A percentile compares a stretch with the other conserved stretches of the same genome.
phyloP scores from a whole-genome alignment of 2,113 vertebrate genomes.

The Shinisaurus crocodilurus region DNA sequence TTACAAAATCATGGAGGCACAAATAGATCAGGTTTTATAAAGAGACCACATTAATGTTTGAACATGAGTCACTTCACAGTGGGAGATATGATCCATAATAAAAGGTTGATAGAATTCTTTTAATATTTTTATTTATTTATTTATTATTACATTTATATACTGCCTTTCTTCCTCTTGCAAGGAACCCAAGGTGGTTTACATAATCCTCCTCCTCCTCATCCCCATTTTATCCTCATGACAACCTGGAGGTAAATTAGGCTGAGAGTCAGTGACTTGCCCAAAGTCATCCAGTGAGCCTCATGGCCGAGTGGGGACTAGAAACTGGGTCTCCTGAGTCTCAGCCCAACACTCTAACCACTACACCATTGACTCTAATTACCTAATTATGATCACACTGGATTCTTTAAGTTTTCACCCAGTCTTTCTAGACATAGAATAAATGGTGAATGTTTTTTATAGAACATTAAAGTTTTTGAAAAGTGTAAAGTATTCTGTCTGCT shows the following conservation, averaged over 20 bases:
- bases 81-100: background rate
- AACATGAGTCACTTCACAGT: background rate
- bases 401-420: slow-evolving; percentile 1
- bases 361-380: background rate
- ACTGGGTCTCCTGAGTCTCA: too few relatives aligned
- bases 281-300: too few relatives aligned
- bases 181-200: too few relatives aligned
- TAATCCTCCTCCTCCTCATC: too few relatives aligned
- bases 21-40: background rate
- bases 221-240: too few relatives aligned
- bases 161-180: too few relatives aligned
- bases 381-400: background rate
- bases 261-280: too few relatives aligned
- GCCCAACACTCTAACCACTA: too few relatives aligned
- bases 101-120: background rate
- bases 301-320: too few relatives aligned
- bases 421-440: slow-evolving; percentile 24
- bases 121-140: background rate
- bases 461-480: background rate
- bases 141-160: too few relatives aligned
- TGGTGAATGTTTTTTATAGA: background rate
- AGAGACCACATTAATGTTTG: background rate
- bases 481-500: background rate
- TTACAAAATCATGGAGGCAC: slow-evolving; percentile 18
- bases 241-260: too few relatives aligned